A percentile compares a stretch with the other conserved stretches of the same genome.
Conservation (phyloP, 2,888 invertebrate species). For the Tenthredo scrophulariae region DNA sequence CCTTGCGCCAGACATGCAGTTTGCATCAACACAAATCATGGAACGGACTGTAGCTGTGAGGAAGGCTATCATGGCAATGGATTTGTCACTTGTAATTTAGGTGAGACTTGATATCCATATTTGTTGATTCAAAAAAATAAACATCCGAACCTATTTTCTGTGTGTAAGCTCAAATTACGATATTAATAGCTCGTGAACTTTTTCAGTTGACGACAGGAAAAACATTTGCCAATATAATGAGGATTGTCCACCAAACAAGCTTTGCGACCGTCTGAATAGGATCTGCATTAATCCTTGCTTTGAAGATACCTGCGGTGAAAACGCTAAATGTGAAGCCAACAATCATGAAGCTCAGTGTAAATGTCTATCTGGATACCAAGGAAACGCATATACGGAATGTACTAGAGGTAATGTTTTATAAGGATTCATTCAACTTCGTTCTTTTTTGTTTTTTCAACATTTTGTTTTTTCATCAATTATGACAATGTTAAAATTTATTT, state of each 20-base stretch:
- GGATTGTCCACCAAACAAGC: conserved; percentile 92
- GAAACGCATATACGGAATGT: conserved; percentile 89
- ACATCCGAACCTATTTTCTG: not conserved
- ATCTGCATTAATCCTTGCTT: conserved; percentile 91
- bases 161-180: not conserved
- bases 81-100: conserved; percentile 89
- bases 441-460: not conserved
- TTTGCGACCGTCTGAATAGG: conserved; percentile 91
- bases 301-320: conserved; percentile 89
- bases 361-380: conserved; percentile 86
- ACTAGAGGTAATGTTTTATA: conserved; percentile 79
- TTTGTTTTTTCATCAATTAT: not conserved
- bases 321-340: conserved; percentile 88
- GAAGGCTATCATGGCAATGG: conserved; percentile 94
- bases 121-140: not conserved
- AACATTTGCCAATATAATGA: conserved; percentile 93
- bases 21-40: conserved; percentile 93
- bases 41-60: conserved; percentile 91
- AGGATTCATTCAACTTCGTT: not conserved
- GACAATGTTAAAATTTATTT: conserved; percentile 58
- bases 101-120: conserved; percentile 79
- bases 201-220: conserved; percentile 78
- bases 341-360: conserved; percentile 89
- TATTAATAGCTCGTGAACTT: conserved; percentile 26
- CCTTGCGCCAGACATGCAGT: conserved; percentile 91